Base-by-base conservation (phyloP, 2,888 invertebrate genomes). In the Drosophila cognata region DNA sequence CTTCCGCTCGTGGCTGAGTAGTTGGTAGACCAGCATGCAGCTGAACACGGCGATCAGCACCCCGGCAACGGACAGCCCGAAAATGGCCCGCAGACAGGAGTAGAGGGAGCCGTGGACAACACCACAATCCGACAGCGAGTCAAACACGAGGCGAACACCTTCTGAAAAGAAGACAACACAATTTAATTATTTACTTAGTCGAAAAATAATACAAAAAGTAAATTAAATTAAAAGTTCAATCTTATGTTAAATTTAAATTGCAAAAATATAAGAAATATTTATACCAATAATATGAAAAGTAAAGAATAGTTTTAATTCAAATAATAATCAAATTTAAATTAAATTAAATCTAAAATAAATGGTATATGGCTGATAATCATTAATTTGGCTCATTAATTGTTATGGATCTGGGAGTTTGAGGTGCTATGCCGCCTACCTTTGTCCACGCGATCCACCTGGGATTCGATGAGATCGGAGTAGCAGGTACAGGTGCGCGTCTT, bases 31-130 rank as follows among this genome's bases (percentile, higher is more conserved):
- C 65, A 98, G 95, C 98, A 98, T 98, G 91, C 97, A 97, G 79
- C 97, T 97, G 92, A 97, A 98, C 80, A 98, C 97, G 93, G 97
- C 98, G 57, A 98, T 96, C 43, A 98, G 94, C 38, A 98, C 98
- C 0, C 98, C 98, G 81, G 97, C 96, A 31, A 98, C 98, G 0
- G 97, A 97, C 38, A 98, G 94, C n/a, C 97, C 98, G 93, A 98
- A 98, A 88, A 98, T 96, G 0, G 97, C 98, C 11, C 98, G 94
- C 38, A 98, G 94, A 89, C 98, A 98, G 86, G 97, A 96, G 93
- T 98, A 98, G 28, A 98, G 94, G 1, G 97, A 97, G 0, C 97
- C 97, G 92, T 98, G 97, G 1, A 98, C 97, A n/a, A 97, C 97
- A 67, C 96, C 97, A 92, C 98, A 98, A 91, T 97, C 96, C 0